Percentiles rank a stretch among this genome's conserved stretches.
Evolutionary conservation across 1,140 invertebrate species (phyloP).

Genomic region (Leguminivora glycinivorella): DNA sequence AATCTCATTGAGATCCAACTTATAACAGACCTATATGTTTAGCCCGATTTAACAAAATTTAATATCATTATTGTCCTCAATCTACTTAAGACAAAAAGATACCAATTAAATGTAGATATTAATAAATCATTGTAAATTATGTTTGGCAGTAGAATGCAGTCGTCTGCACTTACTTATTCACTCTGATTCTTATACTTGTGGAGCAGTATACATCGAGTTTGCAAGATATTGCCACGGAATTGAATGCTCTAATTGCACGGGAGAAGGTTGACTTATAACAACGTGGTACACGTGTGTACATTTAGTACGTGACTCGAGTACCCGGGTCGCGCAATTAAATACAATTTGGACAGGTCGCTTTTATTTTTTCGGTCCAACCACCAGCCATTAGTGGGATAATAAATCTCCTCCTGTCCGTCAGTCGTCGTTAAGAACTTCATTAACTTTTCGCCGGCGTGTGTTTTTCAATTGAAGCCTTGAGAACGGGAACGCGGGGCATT

Average conservation of each 20-base stretch:
- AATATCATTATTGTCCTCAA: not conserved
- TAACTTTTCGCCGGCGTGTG: conserved; percentile 51
- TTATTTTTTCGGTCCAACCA: conserved; percentile 54
- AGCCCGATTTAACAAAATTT: no score
- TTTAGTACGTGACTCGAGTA: conserved; percentile 39
- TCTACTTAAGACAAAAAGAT: not conserved
- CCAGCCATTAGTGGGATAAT: conserved; percentile 62
- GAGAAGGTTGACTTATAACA: not conserved
- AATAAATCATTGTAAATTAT: conserved; percentile 10
- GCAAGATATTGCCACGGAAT: not conserved
- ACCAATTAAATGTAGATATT: not conserved
- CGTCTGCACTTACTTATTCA: conserved; percentile 20
- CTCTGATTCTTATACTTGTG: conserved; percentile 12
- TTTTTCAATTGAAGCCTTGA: conserved; percentile 59
- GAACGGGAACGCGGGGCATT: conserved; percentile 50
- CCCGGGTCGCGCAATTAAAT: conserved; percentile 50
- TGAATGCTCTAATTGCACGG: not conserved
- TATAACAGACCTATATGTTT: no score
- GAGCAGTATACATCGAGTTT: not conserved
- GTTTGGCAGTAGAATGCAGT: conserved; percentile 20
- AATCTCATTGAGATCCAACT: no score
- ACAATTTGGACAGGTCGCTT: conserved; percentile 43
- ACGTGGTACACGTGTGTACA: not conserved
- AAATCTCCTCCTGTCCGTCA: conserved; percentile 63
- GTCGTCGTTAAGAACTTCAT: conserved; percentile 69